Conservation (phyloP, 2,797 vertebrate species). For the Halcyon leucocephala region DNA sequence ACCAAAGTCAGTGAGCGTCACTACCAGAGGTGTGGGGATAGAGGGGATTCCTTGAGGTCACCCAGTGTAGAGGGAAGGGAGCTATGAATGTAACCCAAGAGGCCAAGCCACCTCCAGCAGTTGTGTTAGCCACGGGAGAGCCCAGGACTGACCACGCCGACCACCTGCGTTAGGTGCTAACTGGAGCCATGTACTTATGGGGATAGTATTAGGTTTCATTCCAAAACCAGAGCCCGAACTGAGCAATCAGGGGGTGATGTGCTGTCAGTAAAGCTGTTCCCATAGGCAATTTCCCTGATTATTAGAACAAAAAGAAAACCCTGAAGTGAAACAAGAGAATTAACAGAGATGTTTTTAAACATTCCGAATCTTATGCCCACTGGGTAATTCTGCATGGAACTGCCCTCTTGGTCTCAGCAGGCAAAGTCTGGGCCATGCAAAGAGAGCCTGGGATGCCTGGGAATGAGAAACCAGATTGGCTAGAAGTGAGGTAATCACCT, state of each 20-base stretch:
- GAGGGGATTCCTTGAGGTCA: not conserved
- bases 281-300: not conserved
- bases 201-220: not conserved
- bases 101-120: not conserved
- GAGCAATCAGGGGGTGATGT: not conserved
- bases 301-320: not conserved
- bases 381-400: not conserved
- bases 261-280: not conserved
- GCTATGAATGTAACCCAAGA: not conserved
- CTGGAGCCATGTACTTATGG: not conserved
- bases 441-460: conserved; percentile 8
- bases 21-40: not conserved
- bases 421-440: not conserved
- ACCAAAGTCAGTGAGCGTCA: not conserved
- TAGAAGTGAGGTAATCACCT: conserved; percentile 66
- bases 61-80: not conserved
- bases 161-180: not conserved
- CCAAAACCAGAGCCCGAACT: not conserved
- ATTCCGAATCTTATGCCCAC: not conserved
- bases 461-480: conserved; percentile 43
- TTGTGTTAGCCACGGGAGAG: not conserved
- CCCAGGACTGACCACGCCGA: not conserved
- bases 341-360: not conserved
- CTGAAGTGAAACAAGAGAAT: not conserved
- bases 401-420: not conserved